Conservation (phyloP, 2,113 vertebrate genomes). For the Leptodactylus fuscus region DNA sequence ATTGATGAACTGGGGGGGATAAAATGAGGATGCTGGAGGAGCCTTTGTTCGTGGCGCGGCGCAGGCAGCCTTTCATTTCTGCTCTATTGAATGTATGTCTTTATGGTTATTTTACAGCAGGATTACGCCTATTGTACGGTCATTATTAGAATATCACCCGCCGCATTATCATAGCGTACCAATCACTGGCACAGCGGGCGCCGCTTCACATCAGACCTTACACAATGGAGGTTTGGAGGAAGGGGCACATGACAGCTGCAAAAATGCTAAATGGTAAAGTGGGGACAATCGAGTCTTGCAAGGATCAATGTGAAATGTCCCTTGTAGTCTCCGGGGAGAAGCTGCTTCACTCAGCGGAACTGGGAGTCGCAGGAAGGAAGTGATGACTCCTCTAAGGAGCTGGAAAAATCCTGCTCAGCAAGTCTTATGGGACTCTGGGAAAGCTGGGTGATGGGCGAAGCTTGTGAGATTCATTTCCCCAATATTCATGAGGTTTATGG, state of each 20-base stretch:
- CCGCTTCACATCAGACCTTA: conserved; percentile 10
- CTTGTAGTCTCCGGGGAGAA: not conserved
- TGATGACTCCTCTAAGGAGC: too few relatives aligned
- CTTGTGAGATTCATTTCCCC: too few relatives aligned
- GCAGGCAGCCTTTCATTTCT: conserved; percentile 29
- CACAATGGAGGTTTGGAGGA: conserved; percentile 40
- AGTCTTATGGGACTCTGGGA: too few relatives aligned
- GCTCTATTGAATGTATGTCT: conserved; percentile 18
- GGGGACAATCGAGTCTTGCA: not conserved
- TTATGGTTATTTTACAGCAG: conserved; percentile 30
- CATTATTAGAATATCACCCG: conserved; percentile 42
- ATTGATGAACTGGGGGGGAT: conserved; percentile 35
- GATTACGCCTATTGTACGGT: conserved; percentile 30
- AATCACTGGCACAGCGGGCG: conserved; percentile 40
- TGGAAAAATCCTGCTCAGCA: too few relatives aligned
- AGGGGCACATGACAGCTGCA: not conserved
- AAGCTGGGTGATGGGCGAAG: too few relatives aligned
- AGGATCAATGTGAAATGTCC: conserved; percentile 20
- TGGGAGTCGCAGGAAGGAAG: not conserved
- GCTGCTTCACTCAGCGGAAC: not conserved
- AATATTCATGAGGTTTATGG: too few relatives aligned
- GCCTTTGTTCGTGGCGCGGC: conserved; percentile 5
- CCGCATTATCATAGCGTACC: conserved; percentile 23
- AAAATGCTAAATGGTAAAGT: conserved; percentile 30
- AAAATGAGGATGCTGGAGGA: not conserved